Conservation (phyloP, 2,113 vertebrate species). For the Diglossa brunneiventris region DNA sequence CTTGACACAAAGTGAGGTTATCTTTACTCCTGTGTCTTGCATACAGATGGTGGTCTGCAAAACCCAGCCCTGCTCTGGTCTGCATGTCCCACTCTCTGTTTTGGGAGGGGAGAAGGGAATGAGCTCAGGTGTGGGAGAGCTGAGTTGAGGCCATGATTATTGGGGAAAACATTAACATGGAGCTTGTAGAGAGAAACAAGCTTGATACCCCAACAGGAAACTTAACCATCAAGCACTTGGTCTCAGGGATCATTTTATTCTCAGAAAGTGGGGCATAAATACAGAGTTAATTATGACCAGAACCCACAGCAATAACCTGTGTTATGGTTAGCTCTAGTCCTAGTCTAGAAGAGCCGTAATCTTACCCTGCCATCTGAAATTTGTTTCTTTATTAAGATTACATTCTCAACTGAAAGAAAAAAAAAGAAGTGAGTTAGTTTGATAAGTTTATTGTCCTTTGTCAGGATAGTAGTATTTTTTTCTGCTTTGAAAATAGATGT, state of each 20-base stretch:
- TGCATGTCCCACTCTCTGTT: not conserved
- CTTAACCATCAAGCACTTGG: not conserved
- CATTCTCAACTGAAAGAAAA: not conserved
- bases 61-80: not conserved
- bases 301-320: not conserved
- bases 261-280: not conserved
- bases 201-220: not conserved
- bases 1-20: slow-evolving; percentile 59
- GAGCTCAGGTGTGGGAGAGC: not conserved
- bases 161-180: accelerated
- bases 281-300: not conserved
- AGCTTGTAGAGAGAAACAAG: not conserved
- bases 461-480: slow-evolving; percentile 49
- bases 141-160: not conserved
- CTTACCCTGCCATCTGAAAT: slow-evolving; percentile 26
- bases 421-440: slow-evolving; percentile 15
- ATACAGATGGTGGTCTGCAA: not conserved
- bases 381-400: slow-evolving; percentile 45
- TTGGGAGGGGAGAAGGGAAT: not conserved
- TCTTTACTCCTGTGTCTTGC: slow-evolving; percentile 61
- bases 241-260: not conserved
- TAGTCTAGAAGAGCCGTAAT: slow-evolving; percentile 21
- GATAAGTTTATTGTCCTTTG: slow-evolving; percentile 62
- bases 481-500: slow-evolving; percentile 56
- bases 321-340: not conserved